phyloP scores from a whole-genome alignment of 2,113 vertebrate genomes.

The Phrynosoma blainvillii region DNA sequence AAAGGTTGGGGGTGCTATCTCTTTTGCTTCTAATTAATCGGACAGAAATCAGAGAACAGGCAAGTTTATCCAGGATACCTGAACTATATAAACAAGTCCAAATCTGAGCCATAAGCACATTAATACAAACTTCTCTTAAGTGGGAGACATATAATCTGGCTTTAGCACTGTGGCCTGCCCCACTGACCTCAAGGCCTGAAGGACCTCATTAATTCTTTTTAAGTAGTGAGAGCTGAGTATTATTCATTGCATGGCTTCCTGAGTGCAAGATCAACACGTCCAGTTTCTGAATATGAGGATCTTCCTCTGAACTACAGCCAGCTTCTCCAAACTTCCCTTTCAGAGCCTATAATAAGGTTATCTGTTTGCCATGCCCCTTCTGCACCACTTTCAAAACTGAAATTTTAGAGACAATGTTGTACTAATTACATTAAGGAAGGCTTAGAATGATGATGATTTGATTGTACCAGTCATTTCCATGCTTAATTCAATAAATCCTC shows the following conservation, averaged over 20 bases:
- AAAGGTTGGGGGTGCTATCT: no score
- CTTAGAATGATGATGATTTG: slow-evolving; percentile 23
- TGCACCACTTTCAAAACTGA: slow-evolving; percentile 23
- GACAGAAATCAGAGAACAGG: neutral
- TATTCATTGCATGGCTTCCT: neutral
- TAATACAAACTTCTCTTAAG: neutral
- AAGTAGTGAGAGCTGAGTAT: neutral
- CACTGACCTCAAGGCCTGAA: neutral
- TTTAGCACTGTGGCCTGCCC: neutral
- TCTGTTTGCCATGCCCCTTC: slow-evolving; percentile 15
- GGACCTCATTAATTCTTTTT: neutral
- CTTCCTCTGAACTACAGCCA: neutral
- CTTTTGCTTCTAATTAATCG: neutral
- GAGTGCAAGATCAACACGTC: neutral
- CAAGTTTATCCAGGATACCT: neutral
- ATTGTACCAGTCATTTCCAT: slow-evolving; percentile 42
- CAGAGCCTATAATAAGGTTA: neutral
- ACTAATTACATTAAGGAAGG: slow-evolving; percentile 51
- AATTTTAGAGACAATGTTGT: slow-evolving; percentile 19
- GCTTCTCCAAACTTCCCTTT: neutral
- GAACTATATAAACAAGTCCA: neutral
- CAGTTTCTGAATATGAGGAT: neutral
- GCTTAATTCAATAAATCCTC: slow-evolving; percentile 53
- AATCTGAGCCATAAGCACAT: neutral
- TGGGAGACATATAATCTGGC: neutral